Percentiles rank a stretch among this genome's conserved stretches.
Evolutionary conservation across 2,113 vertebrate species (phyloP).

Genomic region (Erythrocercus mccallii): DNA sequence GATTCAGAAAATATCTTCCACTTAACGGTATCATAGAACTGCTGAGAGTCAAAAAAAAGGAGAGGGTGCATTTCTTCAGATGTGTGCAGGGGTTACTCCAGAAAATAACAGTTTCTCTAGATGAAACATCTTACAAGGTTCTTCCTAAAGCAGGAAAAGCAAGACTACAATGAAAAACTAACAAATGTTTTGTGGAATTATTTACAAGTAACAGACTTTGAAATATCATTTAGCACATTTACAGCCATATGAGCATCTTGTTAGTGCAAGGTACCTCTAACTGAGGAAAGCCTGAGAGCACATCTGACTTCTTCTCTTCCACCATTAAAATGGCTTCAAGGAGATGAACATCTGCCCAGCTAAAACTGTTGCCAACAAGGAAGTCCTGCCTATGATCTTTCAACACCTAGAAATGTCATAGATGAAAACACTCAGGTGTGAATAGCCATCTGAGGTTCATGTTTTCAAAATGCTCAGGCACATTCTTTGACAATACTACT

Average conservation of each 20-base stretch:
- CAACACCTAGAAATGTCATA: conserved; percentile 65
- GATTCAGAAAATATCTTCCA: neutral
- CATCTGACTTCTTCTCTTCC: conserved; percentile 79
- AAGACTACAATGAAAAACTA: neutral
- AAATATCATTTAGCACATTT: neutral
- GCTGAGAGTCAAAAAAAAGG: neutral
- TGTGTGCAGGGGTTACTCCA: neutral
- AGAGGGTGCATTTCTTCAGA: neutral
- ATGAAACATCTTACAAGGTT: neutral
- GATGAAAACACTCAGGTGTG: neutral
- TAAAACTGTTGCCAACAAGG: conserved; percentile 82
- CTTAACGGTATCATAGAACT: neutral
- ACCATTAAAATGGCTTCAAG: conserved; percentile 84
- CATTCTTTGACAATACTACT: neutral
- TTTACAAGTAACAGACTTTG: neutral
- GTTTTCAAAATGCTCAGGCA: neutral
- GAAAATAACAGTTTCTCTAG: neutral
- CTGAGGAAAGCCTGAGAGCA: conserved; percentile 77
- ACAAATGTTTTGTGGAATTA: neutral
- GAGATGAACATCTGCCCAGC: conserved; percentile 82
- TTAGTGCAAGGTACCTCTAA: conserved; percentile 77
- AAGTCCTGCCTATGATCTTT: conserved; percentile 60
- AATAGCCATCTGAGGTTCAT: neutral
- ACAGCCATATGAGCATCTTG: neutral
- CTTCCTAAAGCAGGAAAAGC: neutral